A percentile compares a stretch with the other conserved stretches of the same genome.
phyloP scores from a whole-genome alignment of 2,888 invertebrate genomes.

The Scrobipalpa costella region DNA sequence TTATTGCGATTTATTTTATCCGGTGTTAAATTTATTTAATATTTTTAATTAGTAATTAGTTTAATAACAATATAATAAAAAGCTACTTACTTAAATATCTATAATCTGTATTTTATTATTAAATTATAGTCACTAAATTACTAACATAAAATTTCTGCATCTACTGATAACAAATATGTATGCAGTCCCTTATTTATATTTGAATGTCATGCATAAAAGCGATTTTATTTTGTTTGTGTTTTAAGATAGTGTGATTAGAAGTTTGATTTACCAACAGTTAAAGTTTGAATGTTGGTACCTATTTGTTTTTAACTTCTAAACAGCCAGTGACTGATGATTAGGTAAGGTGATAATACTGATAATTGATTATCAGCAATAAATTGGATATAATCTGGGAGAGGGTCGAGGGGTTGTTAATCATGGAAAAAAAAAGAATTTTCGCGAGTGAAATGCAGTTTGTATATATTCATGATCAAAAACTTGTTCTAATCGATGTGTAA shows the following conservation, averaged over 20 bases:
- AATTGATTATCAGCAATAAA: neutral
- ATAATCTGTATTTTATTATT: neutral
- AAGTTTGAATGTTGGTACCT: too few species aligned
- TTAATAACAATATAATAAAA: neutral
- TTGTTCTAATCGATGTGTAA: constrained; percentile 27
- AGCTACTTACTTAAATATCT: too few species aligned
- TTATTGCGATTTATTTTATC: constrained; percentile 1
- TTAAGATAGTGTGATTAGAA: neutral
- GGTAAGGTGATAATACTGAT: neutral
- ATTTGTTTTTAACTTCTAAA: neutral
- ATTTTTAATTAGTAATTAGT: neutral
- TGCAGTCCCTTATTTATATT: neutral
- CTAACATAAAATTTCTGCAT: constrained; percentile 4
- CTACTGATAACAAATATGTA: neutral
- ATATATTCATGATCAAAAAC: constrained; percentile 21
- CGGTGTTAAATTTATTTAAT: neutral
- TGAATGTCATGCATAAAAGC: constrained; percentile 1
- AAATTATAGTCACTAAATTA: neutral
- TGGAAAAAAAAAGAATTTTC: constrained; percentile 24
- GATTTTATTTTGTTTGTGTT: neutral
- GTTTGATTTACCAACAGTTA: too few species aligned
- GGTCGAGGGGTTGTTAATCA: neutral
- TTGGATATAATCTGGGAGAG: neutral
- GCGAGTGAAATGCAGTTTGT: constrained; percentile 19
- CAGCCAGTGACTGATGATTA: neutral